Conservation (phyloP, 2,797 vertebrate species). For the Acanthis flammea region DNA sequence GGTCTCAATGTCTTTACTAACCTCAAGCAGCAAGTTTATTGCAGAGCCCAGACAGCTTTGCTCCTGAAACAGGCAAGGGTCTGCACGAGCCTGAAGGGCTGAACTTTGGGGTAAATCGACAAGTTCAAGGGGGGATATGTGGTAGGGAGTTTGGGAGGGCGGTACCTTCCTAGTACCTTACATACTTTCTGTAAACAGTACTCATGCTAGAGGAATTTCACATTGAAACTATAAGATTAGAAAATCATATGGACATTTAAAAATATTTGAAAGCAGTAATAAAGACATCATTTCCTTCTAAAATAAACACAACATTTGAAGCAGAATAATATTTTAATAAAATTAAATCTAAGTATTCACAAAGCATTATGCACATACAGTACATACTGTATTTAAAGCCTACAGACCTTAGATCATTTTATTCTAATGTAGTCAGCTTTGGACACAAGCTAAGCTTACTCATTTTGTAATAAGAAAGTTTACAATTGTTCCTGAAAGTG, state of each 20-base stretch:
- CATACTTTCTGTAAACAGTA: not conserved
- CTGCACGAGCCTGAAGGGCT: not conserved
- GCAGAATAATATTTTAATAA: conserved; percentile 72
- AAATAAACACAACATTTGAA: conserved; percentile 63
- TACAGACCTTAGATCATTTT: conserved; percentile 50
- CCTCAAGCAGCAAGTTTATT: not conserved
- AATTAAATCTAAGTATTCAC: conserved; percentile 67
- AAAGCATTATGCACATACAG: conserved; percentile 64
- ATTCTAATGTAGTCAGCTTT: conserved; percentile 61
- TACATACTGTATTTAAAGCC: conserved; percentile 66
- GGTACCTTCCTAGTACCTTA: not conserved
- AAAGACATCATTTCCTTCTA: not conserved
- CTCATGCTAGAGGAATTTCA: not conserved
- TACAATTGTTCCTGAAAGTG: conserved; percentile 53
- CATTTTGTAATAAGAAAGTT: conserved; percentile 58
- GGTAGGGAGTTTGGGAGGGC: fast-evolving
- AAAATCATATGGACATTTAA: not conserved
- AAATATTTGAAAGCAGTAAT: conserved; percentile 13
- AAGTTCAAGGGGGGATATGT: not conserved
- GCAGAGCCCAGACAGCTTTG: not conserved
- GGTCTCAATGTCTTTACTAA: not conserved
- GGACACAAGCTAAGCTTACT: conserved; percentile 60
- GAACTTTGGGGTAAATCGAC: not conserved
- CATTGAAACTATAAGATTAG: conserved; percentile 6
- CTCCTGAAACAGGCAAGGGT: not conserved